Conservation (phyloP, 2,797 vertebrate genomes). For the Anisognathus igniventris region DNA sequence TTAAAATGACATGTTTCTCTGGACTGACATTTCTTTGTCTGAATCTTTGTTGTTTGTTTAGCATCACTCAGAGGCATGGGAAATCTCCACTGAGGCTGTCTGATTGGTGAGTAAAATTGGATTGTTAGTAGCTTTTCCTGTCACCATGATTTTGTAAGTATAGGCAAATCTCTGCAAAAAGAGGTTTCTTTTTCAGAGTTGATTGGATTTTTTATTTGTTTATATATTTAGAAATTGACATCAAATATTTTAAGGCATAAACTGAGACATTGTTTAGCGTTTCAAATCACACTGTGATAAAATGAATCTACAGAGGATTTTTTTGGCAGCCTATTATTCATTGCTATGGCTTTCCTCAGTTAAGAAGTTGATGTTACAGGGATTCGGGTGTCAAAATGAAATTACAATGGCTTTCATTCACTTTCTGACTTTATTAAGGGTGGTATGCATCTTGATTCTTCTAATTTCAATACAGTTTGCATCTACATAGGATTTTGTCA, state of each 20-base stretch:
- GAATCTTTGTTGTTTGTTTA: not conserved
- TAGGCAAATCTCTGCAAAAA: not conserved
- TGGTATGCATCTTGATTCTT: not conserved
- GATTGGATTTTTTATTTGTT: not conserved
- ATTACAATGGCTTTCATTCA: not conserved
- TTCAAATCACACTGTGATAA: not conserved
- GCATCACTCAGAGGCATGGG: not conserved
- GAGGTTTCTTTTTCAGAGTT: not conserved
- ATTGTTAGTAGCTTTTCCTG: not conserved
- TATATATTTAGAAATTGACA: not conserved
- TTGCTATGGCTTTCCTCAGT: not conserved
- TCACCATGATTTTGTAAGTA: not conserved
- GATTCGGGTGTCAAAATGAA: not conserved
- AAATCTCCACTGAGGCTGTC: not conserved
- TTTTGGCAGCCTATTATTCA: not conserved
- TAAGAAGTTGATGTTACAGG: not conserved
- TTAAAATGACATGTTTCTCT: not conserved
- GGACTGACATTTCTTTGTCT: not conserved
- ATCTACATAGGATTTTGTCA: not conserved
- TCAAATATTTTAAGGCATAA: not conserved
- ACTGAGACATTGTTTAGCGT: not conserved
- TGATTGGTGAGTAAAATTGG: not conserved
- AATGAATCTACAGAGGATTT: not conserved
- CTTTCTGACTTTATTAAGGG: not conserved
- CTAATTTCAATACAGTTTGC: not conserved